These are phyloP conservation scores for Aramus guarauna DNA, from an alignment of 2,113 vertebrate genomes.

Conservation along the genomic window DNA sequence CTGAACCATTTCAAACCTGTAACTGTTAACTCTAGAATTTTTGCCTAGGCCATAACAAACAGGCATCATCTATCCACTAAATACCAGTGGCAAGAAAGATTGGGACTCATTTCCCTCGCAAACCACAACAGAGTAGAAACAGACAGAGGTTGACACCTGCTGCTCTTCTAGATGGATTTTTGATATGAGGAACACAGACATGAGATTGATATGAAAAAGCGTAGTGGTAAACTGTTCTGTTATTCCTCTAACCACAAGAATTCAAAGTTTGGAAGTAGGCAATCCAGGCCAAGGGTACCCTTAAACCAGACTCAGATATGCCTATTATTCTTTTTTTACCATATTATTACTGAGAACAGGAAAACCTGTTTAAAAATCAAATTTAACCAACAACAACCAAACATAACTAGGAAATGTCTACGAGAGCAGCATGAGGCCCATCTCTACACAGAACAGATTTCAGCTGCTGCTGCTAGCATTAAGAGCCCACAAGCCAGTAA, in stretches of 20 bases:
- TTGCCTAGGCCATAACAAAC: background rate
- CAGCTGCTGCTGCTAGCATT: background rate
- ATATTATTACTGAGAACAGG: background rate
- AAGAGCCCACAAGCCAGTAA: background rate
- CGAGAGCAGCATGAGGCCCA: background rate
- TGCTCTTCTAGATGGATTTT: background rate
- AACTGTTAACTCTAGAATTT: background rate
- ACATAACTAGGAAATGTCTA: accelerated
- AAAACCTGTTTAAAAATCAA: background rate
- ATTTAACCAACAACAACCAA: background rate
- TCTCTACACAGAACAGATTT: background rate
- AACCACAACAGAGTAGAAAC: background rate
- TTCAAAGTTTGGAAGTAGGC: background rate
- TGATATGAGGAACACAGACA: background rate
- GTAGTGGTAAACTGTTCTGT: background rate
- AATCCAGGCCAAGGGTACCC: background rate
- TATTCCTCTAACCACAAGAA: background rate
- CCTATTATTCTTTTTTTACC: background rate
- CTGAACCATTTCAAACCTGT: background rate
- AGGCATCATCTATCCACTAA: background rate
- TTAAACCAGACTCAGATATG: background rate
- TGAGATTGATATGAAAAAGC: background rate
- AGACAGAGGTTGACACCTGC: background rate
- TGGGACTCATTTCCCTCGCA: background rate
- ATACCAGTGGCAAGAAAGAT: background rate